These are phyloP conservation scores for Drosophila fungiperda DNA, from an alignment of 2,888 invertebrate species.

Conservation along the genomic window DNA sequence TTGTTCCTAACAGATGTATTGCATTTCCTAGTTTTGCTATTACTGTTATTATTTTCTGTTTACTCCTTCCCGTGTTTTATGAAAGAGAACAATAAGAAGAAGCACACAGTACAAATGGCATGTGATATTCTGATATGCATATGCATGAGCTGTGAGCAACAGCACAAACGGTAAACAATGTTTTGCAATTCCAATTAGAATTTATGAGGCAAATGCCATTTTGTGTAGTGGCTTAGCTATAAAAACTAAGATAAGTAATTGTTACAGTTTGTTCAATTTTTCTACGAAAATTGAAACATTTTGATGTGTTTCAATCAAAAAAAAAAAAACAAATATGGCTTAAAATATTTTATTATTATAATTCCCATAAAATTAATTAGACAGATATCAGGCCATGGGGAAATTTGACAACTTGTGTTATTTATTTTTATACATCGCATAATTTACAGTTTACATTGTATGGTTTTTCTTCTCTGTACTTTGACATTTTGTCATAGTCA, in stretches of 20 bases:
- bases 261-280: not conserved
- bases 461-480: constrained; percentile 8
- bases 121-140: constrained; percentile 45
- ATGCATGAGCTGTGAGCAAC: constrained; percentile 40
- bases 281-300: not conserved
- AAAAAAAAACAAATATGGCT: not conserved
- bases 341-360: not conserved
- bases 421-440: constrained; percentile 15
- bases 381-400: constrained; percentile 24
- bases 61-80: constrained; percentile 22
- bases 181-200: constrained; percentile 57
- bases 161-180: constrained; percentile 47
- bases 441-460: constrained; percentile 1
- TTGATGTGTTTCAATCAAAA: not conserved
- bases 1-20: constrained; percentile 36
- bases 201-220: constrained; percentile 16
- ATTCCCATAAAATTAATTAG: not conserved
- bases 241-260: not conserved
- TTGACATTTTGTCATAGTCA: constrained; percentile 21
- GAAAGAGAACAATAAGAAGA: constrained; percentile 18
- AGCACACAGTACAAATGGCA: constrained; percentile 21
- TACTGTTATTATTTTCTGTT: constrained; percentile 31
- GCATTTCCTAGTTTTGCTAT: constrained; percentile 53
- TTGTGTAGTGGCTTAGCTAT: constrained; percentile 4
- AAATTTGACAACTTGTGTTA: not conserved